Evolutionary conservation across 2,888 invertebrate genomes (phyloP).

Genomic region (Athrips mouffetella): DNA sequence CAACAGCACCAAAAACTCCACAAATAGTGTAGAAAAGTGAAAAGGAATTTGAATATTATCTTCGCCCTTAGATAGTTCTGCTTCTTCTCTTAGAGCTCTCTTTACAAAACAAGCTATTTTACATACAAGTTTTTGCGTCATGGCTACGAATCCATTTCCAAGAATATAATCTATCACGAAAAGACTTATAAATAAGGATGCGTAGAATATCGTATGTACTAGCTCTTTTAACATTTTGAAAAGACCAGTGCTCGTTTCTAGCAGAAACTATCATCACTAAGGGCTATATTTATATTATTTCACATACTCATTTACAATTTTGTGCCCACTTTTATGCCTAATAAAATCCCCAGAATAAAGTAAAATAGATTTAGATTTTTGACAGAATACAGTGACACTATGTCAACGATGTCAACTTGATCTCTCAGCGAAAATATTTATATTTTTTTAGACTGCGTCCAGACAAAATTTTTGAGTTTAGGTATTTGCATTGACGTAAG

Average conservation of each 20-base stretch:
- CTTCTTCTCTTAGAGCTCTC: conserved; percentile 44
- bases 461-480: no score
- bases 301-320: no score
- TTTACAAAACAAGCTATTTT: conserved; percentile 45
- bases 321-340: not conserved
- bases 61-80: not conserved
- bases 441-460: no score
- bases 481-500: no score
- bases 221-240: not conserved
- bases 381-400: no score
- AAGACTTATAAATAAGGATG: conserved; percentile 39
- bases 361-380: no score
- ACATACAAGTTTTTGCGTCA: conserved; percentile 40
- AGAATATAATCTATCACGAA: conserved; percentile 49
- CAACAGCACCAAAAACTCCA: conserved; percentile 47
- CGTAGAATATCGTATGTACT: conserved; percentile 23
- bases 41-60: conserved; percentile 25
- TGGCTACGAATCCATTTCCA: conserved; percentile 54
- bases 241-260: no score
- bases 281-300: no score
- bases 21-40: conserved; percentile 18
- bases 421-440: no score
- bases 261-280: no score
- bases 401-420: no score
- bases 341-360: no score